A percentile compares a stretch with the other conserved stretches of the same genome.
These are phyloP conservation scores for Phthorimaea operculella DNA, from an alignment of 1,140 invertebrate species.

Conservation along the genomic window DNA sequence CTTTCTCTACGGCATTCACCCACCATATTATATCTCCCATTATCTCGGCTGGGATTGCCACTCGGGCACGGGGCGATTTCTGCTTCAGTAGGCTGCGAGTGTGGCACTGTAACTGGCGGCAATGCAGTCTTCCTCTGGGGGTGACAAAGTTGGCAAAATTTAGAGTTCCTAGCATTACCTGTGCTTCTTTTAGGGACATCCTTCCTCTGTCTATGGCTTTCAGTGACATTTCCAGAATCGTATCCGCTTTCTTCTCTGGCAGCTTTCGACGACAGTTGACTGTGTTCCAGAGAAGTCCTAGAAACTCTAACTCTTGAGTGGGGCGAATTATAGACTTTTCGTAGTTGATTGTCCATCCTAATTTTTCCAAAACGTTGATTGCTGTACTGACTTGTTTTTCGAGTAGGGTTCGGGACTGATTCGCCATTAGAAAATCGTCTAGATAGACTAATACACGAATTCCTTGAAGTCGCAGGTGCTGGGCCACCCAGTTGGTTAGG, in stretches of 20 bases:
- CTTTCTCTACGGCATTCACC: constrained; percentile 10
- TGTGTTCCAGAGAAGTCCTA: not conserved
- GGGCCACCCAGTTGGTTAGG: constrained; percentile 8
- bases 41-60: no score
- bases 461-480: constrained; percentile 7
- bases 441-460: constrained; percentile 18
- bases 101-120: constrained; percentile 9
- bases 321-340: not conserved
- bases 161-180: not conserved
- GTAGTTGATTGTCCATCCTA: constrained; percentile 1
- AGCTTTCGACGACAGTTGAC: not conserved
- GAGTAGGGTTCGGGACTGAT: constrained; percentile 6
- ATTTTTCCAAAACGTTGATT: not conserved
- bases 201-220: not conserved
- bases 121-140: constrained; percentile 53
- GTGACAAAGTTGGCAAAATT: constrained; percentile 41
- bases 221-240: not conserved
- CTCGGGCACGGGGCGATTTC: no score
- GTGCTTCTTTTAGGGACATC: not conserved
- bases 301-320: not conserved
- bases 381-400: not conserved
- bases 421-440: constrained; percentile 16
- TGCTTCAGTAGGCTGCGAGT: not conserved
- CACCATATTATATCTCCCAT: constrained; percentile 15
- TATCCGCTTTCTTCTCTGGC: not conserved